Evolutionary conservation across 2,113 vertebrate genomes (phyloP), one percentile per base, ranked within the genome.

Genomic region (Syngnathus floridae): DNA sequence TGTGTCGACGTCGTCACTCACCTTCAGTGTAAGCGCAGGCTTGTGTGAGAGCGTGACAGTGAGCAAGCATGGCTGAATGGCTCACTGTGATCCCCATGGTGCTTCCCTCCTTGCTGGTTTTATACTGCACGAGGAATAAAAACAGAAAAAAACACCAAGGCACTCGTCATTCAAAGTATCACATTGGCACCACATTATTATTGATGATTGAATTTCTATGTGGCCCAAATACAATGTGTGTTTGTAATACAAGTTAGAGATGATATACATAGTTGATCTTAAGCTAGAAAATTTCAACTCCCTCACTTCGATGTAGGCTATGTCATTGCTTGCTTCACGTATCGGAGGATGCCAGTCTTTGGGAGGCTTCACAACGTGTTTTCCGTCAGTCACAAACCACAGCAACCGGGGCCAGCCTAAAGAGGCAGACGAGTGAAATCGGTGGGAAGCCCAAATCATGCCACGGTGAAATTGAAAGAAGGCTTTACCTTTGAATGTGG

Each of bases 331-430:
- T 62, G 91, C 89, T 41, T 95, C 94, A 73, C 88, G 88, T 37
- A 93, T 74, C 46, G 85, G 74, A 0, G 94, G 94, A 55, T 92
- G 86, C 95, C 96, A 98, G 76, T 98, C 95, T 86, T 95, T 97
- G 1, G 95, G 75, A 51, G 95, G 94, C 73, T 97, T 98, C 31
- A 92, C 93, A 68, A 98, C 92, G 75, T 97, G 94, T 69, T 98
- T 98, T 73, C 95, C 95, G 74, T 98, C 95, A 13, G 94, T 95
- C 78, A 98, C 95, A 81, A 98, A 94, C 96, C 95, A 98, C 73
- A 94, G 77, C 3, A 98, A 89, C 45, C 89, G 93, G 1, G 94
- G 95, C 95, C 96, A 98, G 8, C 96, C 96, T 98, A 84, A 54
- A 72, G 31, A 64, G 52, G 75, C 9, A 41, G 40, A 76, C 13